phyloP scores from a whole-genome alignment of 2,888 invertebrate genomes.

The Xanthostigma xanthostigma region DNA sequence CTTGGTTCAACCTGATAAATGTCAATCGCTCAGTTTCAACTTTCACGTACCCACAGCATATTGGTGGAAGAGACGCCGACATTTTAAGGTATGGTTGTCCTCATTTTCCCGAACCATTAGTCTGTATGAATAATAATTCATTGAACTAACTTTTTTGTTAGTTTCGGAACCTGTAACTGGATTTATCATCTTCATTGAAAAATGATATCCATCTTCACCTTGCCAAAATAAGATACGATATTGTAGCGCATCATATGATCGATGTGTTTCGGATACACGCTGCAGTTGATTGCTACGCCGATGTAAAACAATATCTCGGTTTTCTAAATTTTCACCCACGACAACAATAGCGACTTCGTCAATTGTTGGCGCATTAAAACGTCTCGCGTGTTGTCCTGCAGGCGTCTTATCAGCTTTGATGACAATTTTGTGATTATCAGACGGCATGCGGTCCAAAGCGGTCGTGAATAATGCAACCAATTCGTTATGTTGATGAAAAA shows the following conservation, averaged over 20 bases:
- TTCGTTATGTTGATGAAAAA: too few species aligned
- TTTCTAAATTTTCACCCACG: conserved; percentile 14
- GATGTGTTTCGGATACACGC: conserved; percentile 19
- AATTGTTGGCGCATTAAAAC: too few species aligned
- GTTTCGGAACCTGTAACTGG: conserved; percentile 9
- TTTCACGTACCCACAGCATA: conserved; percentile 20
- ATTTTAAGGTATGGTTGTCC: conserved; percentile 7
- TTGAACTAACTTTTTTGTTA: conserved; percentile 4
- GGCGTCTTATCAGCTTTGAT: conserved; percentile 19
- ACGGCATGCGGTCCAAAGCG: too few species aligned
- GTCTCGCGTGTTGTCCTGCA: conserved; percentile 15
- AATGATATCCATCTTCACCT: conserved; percentile 7
- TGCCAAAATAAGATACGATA: conserved; percentile 15
- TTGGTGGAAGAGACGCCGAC: conserved; percentile 16
- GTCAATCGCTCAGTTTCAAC: conserved; percentile 19
- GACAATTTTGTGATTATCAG: conserved; percentile 7
- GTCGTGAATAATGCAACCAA: too few species aligned
- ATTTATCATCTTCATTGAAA: conserved; percentile 14
- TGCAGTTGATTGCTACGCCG: conserved; percentile 15
- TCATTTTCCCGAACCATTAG: conserved; percentile 6
- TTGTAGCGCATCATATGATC: conserved; percentile 23
- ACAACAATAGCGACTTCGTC: conserved; percentile 14
- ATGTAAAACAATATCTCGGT: conserved; percentile 20
- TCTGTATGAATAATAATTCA: conserved; percentile 7
- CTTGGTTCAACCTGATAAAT: conserved; percentile 18